Evolutionary conservation across 2,797 vertebrate genomes (phyloP), one percentile per base, ranked within the genome.

Genomic region (Lagorchestes hirsutus): DNA sequence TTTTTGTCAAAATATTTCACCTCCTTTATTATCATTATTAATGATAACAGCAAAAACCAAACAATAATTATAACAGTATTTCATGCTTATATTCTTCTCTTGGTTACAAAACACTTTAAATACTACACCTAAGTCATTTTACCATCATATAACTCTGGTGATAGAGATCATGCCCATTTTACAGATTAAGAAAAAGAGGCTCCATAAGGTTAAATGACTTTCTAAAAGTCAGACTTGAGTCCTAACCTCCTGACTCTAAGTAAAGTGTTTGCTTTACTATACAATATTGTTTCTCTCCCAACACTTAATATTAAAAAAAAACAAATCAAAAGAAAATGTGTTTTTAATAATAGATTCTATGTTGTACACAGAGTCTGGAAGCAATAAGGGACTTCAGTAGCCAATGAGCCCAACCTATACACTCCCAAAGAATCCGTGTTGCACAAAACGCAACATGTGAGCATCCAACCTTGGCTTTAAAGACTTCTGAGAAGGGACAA

Each of bases 231-330:
- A 87, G 74, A 50, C 10, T 87, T 50, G 40, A 87, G 27, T 87
- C 74, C 40, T 50, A 87, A 40, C 40, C 40, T 46, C 74, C 22
- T 46, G n/a, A 82, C 22, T 46, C 40, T 9, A 87, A 50, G 18
- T 24, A 59, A 59, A 29, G 58, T 28, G n/a, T 74, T 74, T 40
- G 22, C 27, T 87, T 87, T 87, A 50, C 74, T 87, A 11, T 34
- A 27, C 8, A 87, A 4, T 87, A 87, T 50, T 82, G 74, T 31
- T 46, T 87, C 74, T 97, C 74, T 93, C 90, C 82, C 93, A 96
- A 92, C 6, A 94, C 67, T 90, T 55, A 87, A 96, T 90, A 90
- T 92, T 95, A 95, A 96, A n/a, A 93, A 55, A n/a, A 93, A 55
- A 74, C 34, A 82, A 82, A 27, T 24, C 40, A n/a, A 18, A 82